These are phyloP conservation scores for Antheraea mylitta DNA, from an alignment of 1,140 invertebrate species.

Conservation along the genomic window DNA sequence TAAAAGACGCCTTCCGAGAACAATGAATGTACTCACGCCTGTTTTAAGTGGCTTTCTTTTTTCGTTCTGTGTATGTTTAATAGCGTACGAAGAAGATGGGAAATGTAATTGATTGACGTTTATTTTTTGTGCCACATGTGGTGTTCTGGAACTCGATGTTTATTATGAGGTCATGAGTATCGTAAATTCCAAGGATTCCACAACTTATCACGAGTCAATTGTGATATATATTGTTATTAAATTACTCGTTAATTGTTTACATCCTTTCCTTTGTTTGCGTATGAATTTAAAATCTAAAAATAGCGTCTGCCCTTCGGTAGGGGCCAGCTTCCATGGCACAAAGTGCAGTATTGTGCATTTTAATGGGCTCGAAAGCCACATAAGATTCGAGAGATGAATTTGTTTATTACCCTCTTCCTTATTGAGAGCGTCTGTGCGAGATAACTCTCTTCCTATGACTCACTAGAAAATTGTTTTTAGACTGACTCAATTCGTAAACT, in stretches of 20 bases:
- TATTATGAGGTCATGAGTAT: conserved; percentile 25
- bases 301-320: conserved; percentile 61
- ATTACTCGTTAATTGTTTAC: conserved; percentile 68
- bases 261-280: conserved; percentile 73
- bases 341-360: conserved; percentile 77
- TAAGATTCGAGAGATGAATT: conserved; percentile 77
- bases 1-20: conserved; percentile 65
- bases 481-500: conserved; percentile 62
- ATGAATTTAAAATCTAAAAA: conserved; percentile 73
- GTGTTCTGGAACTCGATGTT: conserved; percentile 26
- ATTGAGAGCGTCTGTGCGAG: conserved; percentile 75
- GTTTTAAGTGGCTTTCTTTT: conserved; percentile 66
- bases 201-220: conserved; percentile 21
- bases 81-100: conserved; percentile 54
- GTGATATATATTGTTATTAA: conserved; percentile 43
- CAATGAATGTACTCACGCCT: conserved; percentile 68
- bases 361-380: conserved; percentile 69
- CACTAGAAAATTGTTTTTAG: conserved; percentile 74
- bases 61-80: conserved; percentile 54
- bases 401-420: conserved; percentile 78
- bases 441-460: conserved; percentile 77
- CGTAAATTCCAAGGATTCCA: conserved; percentile 21
- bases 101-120: conserved; percentile 40
- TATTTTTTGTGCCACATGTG: conserved; percentile 36
- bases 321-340: conserved; percentile 53